Evolutionary conservation across 1,140 invertebrate species (phyloP).

Genomic region (Drosophila repletoides): DNA sequence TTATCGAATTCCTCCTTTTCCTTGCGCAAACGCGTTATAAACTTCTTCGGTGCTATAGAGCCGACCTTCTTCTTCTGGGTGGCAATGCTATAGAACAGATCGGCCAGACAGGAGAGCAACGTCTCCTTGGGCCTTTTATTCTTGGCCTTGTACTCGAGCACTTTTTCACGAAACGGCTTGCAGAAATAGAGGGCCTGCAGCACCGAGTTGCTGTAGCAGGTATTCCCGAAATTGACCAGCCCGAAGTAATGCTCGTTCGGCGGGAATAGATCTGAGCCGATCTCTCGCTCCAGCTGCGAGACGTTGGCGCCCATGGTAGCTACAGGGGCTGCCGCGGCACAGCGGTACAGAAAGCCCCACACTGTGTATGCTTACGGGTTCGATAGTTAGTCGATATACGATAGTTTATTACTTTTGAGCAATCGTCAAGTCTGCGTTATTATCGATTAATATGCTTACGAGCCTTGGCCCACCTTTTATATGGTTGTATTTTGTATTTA

Average conservation of each 20-base stretch:
- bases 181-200: conserved; percentile 99
- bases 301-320: conserved; percentile 94
- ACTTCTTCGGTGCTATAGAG: conserved; percentile 99
- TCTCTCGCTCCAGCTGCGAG: conserved; percentile 98
- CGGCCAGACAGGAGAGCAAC: conserved; percentile 97
- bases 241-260: conserved; percentile 99
- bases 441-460: too few species aligned
- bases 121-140: conserved; percentile 99
- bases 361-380: conserved; percentile 64
- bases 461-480: too few species aligned
- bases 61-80: conserved; percentile 99
- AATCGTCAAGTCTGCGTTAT: too few species aligned
- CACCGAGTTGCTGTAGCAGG: conserved; percentile 99
- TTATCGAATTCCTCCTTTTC: conserved; percentile 99
- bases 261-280: conserved; percentile 98
- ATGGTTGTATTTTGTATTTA: conserved; percentile 17
- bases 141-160: conserved; percentile 98
- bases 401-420: conserved; percentile 2
- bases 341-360: conserved; percentile 74
- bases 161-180: conserved; percentile 98
- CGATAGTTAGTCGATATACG: conserved; percentile 10
- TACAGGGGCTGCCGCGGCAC: conserved; percentile 71
- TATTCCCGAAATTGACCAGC: conserved; percentile 99
- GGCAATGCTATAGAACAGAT: conserved; percentile 99
- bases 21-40: conserved; percentile 98